Evolutionary conservation across 1,140 invertebrate genomes (phyloP).

Genomic region (Teleopsis dalmanni): DNA sequence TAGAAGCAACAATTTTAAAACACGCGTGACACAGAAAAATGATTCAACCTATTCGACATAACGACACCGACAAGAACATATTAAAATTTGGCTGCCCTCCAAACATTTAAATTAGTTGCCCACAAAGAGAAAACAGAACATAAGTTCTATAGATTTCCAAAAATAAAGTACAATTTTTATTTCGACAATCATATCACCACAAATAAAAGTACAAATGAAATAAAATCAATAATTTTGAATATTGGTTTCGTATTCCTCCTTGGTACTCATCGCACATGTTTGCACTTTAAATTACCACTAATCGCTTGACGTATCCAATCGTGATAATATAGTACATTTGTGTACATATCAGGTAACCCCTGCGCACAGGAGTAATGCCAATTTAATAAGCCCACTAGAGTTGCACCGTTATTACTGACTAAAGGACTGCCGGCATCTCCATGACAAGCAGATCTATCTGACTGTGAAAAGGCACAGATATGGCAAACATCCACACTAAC

Average conservation of each 20-base stretch:
- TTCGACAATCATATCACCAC: too few relatives aligned
- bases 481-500: constrained; percentile 31
- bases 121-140: too few relatives aligned
- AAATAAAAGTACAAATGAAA: too few relatives aligned
- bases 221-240: too few relatives aligned
- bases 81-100: too few relatives aligned
- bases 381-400: constrained; percentile 48
- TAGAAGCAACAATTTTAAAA: too few relatives aligned
- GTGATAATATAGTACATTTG: constrained; percentile 28
- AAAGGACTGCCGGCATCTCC: constrained; percentile 54
- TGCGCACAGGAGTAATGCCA: constrained; percentile 48
- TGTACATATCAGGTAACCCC: constrained; percentile 46
- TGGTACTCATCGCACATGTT: constrained; percentile 7
- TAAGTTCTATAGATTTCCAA: too few relatives aligned
- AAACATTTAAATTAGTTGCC: too few relatives aligned
- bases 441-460: constrained; percentile 47
- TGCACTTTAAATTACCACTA: constrained; percentile 14
- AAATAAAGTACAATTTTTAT: too few relatives aligned
- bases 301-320: constrained; percentile 20
- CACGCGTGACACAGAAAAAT: too few relatives aligned
- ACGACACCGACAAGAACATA: too few relatives aligned
- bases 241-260: constrained; percentile 8
- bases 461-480: constrained; percentile 52
- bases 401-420: constrained; percentile 21
- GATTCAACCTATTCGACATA: too few relatives aligned